Conservation (phyloP, 2,797 vertebrate genomes). For the Huso huso region DNA sequence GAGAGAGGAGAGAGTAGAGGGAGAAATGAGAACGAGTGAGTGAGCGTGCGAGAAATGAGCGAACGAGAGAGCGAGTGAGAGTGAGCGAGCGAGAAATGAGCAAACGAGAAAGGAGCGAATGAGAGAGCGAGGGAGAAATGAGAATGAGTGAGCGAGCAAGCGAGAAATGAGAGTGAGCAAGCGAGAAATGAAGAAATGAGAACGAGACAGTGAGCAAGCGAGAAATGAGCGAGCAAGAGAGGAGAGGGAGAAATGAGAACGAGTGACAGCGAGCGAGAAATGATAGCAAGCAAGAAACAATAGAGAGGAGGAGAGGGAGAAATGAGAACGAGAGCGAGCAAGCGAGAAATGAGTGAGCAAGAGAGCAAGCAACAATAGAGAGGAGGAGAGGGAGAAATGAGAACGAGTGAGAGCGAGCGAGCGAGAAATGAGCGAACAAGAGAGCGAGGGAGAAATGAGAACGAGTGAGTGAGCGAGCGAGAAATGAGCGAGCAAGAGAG, state of each 20-base stretch:
- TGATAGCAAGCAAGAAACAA: background rate
- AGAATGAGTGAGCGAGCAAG: background rate
- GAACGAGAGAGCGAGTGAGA: conserved; percentile 19
- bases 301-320: background rate
- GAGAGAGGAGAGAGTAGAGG: background rate
- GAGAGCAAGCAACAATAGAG: too few species aligned
- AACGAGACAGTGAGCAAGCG: conserved; percentile 10
- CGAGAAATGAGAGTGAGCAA: background rate
- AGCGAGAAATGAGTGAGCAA: conserved; percentile 25
- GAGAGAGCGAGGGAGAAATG: conserved; percentile 19
- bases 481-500: too few species aligned
- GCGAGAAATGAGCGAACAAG: conserved; percentile 8
- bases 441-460: conserved; percentile 5
- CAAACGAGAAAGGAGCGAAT: too few species aligned
- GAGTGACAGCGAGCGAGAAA: conserved; percentile 4
- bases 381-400: too few species aligned
- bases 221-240: conserved; percentile 24
- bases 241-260: conserved; percentile 1
- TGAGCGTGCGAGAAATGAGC: conserved; percentile 22
- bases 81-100: background rate
- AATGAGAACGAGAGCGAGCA: background rate
- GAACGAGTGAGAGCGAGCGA: background rate
- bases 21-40: background rate
- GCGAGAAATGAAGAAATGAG: background rate
- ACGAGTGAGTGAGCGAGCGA: too few species aligned